These are phyloP conservation scores for Macrochelys suwanniensis DNA, from an alignment of 2,797 vertebrate genomes.

Conservation along the genomic window DNA sequence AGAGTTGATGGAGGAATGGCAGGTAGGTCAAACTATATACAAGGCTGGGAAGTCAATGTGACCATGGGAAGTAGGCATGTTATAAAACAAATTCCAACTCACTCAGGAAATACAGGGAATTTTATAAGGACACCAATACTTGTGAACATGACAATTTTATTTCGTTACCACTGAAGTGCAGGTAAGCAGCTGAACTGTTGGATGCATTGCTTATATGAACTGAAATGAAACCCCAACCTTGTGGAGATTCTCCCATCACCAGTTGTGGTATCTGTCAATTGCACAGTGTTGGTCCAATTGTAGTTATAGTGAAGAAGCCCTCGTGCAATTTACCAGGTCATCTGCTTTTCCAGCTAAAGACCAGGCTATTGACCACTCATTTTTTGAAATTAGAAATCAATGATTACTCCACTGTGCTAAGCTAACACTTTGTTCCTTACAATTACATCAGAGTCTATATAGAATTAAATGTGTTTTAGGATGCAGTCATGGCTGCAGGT, in stretches of 20 bases:
- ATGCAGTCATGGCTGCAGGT: neutral
- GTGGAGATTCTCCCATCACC: neutral
- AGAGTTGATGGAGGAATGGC: neutral
- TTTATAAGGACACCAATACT: neutral
- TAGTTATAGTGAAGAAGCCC: neutral
- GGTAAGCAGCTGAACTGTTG: conserved; percentile 16
- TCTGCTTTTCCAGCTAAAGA: conserved; percentile 44
- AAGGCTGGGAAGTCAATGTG: neutral
- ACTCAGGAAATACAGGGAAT: neutral
- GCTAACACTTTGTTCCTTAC: neutral
- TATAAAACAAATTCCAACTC: neutral
- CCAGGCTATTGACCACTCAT: neutral
- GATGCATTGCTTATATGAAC: neutral
- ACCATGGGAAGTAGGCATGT: neutral
- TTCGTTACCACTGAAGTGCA: neutral
- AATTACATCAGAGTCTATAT: neutral
- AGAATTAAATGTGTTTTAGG: neutral
- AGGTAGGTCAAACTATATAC: neutral
- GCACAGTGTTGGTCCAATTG: neutral
- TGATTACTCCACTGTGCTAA: neutral
- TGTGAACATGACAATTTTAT: neutral
- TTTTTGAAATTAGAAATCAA: neutral
- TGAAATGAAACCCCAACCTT: neutral
- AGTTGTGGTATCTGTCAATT: neutral
- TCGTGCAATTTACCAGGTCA: neutral